Evolutionary conservation across 2,888 invertebrate genomes (phyloP).

Genomic region (Teinopalpus imperialis): DNA sequence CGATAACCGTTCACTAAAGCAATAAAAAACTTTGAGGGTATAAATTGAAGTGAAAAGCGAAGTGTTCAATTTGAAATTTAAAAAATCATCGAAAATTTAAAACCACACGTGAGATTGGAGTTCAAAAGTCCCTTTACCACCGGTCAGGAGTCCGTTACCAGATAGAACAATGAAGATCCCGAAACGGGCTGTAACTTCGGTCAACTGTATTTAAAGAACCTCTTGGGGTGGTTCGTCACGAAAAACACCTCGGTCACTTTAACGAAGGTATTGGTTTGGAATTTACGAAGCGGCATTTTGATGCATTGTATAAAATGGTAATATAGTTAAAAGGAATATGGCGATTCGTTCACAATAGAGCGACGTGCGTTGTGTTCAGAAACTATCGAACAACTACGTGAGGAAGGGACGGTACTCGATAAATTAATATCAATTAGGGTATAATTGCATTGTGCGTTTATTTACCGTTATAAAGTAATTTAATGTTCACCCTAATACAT

Average conservation of each 20-base stretch:
- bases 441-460: conserved; percentile 3
- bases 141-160: conserved; percentile 35
- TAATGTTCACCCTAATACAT: no score
- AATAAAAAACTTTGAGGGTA: conserved; percentile 9
- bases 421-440: conserved; percentile 21
- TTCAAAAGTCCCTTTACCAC: neutral
- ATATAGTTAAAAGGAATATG: neutral
- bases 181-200: conserved; percentile 48
- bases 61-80: neutral
- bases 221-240: conserved; percentile 72
- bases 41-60: conserved; percentile 14
- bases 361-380: conserved; percentile 15
- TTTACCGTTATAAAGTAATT: conserved; percentile 2
- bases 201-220: conserved; percentile 80
- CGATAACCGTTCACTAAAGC: neutral
- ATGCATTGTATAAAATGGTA: conserved; percentile 63
- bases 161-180: conserved; percentile 50
- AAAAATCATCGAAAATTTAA: neutral
- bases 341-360: neutral
- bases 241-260: conserved; percentile 66
- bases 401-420: conserved; percentile 24
- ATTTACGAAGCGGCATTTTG: conserved; percentile 71
- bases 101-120: conserved; percentile 1
- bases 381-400: conserved; percentile 25
- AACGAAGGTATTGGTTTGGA: conserved; percentile 60